Conservation (phyloP, 2,797 vertebrate genomes). For the Ficedula albicollis region DNA sequence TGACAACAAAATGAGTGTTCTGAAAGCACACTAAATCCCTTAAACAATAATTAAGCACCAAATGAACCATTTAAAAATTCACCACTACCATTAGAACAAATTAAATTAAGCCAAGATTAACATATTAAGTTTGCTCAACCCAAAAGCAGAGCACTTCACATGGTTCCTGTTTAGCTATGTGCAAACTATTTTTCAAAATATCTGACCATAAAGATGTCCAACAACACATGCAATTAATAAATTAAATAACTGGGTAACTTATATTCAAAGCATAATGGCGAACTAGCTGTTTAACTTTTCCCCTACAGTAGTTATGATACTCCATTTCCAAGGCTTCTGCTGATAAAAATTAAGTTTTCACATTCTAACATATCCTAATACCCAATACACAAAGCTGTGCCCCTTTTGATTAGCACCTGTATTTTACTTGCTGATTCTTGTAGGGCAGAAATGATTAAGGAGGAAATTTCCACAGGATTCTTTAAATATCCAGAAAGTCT, state of each 20-base stretch:
- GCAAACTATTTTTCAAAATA: conserved; percentile 60
- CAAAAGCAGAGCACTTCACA: conserved; percentile 69
- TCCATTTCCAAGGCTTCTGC: not conserved
- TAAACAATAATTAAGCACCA: conserved; percentile 74
- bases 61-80: conserved; percentile 76
- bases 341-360: too few species aligned
- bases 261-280: not conserved
- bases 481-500: not conserved
- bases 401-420: not conserved
- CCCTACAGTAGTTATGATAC: not conserved
- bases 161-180: conserved; percentile 15
- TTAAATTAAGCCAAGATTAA: conserved; percentile 75
- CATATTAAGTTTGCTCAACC: conserved; percentile 58
- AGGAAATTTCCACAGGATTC: not conserved
- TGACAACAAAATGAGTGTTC: conserved; percentile 42
- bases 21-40: conserved; percentile 55
- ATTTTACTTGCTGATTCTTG: not conserved
- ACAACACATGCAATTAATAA: conserved; percentile 16
- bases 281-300: not conserved
- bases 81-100: conserved; percentile 66
- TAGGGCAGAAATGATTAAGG: not conserved
- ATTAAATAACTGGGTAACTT: conserved; percentile 20
- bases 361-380: not conserved
- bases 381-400: not conserved
- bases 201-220: not conserved